Percentiles rank a stretch among this genome's conserved stretches.
These are phyloP conservation scores for Zosterops japonicus DNA, from an alignment of 2,113 vertebrate species.

Conservation along the genomic window DNA sequence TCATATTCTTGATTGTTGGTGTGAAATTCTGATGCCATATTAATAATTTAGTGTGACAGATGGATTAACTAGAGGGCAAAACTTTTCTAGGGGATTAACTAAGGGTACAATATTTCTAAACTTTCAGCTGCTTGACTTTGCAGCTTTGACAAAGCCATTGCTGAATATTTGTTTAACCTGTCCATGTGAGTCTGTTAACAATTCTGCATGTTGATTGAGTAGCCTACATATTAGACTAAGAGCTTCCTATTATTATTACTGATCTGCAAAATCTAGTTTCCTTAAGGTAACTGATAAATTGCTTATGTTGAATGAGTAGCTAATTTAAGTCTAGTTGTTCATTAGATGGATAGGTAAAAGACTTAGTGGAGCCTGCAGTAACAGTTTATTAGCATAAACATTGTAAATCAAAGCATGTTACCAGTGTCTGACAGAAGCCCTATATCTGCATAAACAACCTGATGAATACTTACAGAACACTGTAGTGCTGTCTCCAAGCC, in stretches of 20 bases:
- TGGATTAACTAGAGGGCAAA: background rate
- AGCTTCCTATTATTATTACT: background rate
- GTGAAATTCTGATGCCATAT: background rate
- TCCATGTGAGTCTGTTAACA: background rate
- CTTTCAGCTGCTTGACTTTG: background rate
- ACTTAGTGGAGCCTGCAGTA: background rate
- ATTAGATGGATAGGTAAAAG: background rate
- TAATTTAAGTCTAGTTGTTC: background rate
- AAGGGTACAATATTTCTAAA: background rate
- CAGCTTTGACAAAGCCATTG: background rate
- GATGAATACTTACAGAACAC: background rate
- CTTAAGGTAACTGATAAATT: background rate
- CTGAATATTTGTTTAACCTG: background rate
- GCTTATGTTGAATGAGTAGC: background rate
- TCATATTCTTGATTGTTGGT: background rate
- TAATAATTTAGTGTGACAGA: background rate
- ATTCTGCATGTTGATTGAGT: background rate
- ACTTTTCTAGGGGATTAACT: background rate
- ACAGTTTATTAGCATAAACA: background rate
- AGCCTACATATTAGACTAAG: background rate
- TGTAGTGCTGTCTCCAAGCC: background rate
- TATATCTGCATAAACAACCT: background rate
- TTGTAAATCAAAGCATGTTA: background rate
- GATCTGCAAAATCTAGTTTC: background rate
- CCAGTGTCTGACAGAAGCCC: background rate